phyloP scores from a whole-genome alignment of 1,140 invertebrate species.

The Drosophila lacteicornis region DNA sequence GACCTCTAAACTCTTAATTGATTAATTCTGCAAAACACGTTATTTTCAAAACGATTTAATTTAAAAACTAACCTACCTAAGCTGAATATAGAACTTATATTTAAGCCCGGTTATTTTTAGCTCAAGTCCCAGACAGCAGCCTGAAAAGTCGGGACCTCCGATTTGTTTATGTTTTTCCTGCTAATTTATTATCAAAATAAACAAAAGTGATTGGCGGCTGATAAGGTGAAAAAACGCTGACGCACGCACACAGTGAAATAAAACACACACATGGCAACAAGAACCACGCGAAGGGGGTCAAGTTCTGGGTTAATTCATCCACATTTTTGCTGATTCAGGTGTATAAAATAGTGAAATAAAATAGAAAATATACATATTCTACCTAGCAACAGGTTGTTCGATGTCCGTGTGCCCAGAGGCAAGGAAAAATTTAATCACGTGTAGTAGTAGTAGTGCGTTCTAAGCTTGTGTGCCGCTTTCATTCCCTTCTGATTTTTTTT shows the following conservation, averaged over 20 bases:
- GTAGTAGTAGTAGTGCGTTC: not conserved
- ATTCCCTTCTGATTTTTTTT: not conserved
- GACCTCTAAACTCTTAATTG: slow-evolving; percentile 2
- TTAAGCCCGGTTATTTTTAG: slow-evolving; percentile 9
- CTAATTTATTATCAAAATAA: slow-evolving; percentile 59
- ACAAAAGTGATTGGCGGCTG: slow-evolving; percentile 30
- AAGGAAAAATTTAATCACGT: not conserved
- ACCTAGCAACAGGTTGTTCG: slow-evolving; percentile 17
- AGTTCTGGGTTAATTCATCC: slow-evolving; percentile 6
- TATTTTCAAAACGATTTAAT: not conserved
- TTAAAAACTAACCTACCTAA: not conserved
- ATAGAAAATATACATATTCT: not conserved
- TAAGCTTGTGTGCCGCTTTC: not conserved
- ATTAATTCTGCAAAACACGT: not conserved
- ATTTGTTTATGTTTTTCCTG: slow-evolving; percentile 57
- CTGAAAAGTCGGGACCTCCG: slow-evolving; percentile 23
- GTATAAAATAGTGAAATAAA: slow-evolving; percentile 2
- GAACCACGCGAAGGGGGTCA: slow-evolving; percentile 15
- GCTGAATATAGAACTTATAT: not conserved
- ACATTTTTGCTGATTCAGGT: not conserved
- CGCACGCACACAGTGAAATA: slow-evolving; percentile 1
- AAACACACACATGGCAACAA: slow-evolving; percentile 27
- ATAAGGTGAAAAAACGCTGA: slow-evolving; percentile 31
- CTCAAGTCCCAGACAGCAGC: not conserved
- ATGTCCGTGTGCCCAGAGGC: slow-evolving; percentile 9